Base-by-base conservation (phyloP, 1,140 invertebrate species). In the Camponotus pennsylvanicus region DNA sequence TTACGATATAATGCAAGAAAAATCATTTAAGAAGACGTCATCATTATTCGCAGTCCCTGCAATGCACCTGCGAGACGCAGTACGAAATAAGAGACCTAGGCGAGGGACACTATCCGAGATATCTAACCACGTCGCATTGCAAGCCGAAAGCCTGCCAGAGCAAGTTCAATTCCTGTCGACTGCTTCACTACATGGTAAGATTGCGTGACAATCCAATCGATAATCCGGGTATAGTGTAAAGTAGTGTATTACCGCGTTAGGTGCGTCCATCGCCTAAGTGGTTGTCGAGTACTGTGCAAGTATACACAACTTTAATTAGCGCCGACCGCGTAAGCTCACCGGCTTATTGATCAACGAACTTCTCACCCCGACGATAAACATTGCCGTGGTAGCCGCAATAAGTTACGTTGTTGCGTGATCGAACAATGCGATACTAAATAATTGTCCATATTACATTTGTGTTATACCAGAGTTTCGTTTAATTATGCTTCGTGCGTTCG, bases 151-250 rank as follows among this genome's bases (percentile, higher is more conserved):
- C 73, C 3, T 90, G 87, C 52, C 67, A 87, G 49, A 85, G 40
- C 45, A 91, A 88, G 71, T 90, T 92, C 37, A 88, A 90, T 70
- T 85, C 85, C 18, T 93, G 92, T 69, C 88, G 78, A 79, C 57
- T 91, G 34, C 86, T 92, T 8, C 21, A 92, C 7, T 93, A 93
- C 42, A 89, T 73, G 75, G 92, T 93, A 76, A 86, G 80, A 64
- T 70, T 27, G 52, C 64, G 13, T 49, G 27, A 49, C 27, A 66
- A 59, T 59, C 69, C 27, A 66, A 59, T 59, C 69, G 18, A 69
- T 45, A 55, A 64, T 85, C 27, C 18, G 42, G 2, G 49, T 52
- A 7, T 70, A 8, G 64, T n/a, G 32, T 8, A 15, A 86, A 63
- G 37, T 71, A 34, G 45, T 6, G 18, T 18, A 71, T 71, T n/a